Percentiles rank a stretch among this genome's conserved stretches.
Conservation (phyloP, 2,888 invertebrate genomes). For the Apodemia mormo region DNA sequence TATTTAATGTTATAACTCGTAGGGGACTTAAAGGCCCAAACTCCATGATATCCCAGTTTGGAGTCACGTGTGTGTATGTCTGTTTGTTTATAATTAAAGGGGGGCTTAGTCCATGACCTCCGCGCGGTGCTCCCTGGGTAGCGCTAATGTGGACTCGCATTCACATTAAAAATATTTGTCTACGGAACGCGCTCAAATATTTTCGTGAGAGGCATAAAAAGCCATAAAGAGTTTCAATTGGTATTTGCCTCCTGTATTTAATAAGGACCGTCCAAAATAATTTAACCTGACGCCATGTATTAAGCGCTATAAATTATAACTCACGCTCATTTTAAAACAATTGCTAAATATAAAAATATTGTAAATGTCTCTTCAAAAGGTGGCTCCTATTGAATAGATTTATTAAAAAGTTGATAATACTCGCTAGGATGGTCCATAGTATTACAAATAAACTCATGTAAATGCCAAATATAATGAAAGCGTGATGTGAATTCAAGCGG, state of each 20-base stretch:
- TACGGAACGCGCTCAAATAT: constrained; percentile 40
- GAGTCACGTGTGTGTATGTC: constrained; percentile 32
- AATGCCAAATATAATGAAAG: constrained; percentile 6
- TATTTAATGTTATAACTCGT: constrained; percentile 8
- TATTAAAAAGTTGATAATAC: neutral
- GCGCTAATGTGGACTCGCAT: constrained; percentile 76
- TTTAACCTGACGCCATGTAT: neutral
- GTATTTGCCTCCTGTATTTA: neutral
- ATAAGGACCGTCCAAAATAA: neutral
- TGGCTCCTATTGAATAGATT: neutral
- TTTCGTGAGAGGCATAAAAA: neutral
- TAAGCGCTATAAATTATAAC: neutral
- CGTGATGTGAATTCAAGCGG: constrained; percentile 11
- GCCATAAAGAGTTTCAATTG: neutral
- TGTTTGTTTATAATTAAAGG: constrained; percentile 59
- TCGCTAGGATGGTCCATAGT: neutral
- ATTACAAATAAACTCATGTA: neutral
- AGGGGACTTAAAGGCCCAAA: neutral
- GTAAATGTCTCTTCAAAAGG: neutral
- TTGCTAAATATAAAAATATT: neutral
- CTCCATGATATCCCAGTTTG: constrained; percentile 18
- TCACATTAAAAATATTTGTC: constrained; percentile 55
- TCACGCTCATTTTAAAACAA: neutral
- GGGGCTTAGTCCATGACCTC: constrained; percentile 79
- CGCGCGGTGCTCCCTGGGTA: constrained; percentile 80